Conservation (phyloP, 2,888 invertebrate genomes). For the Subacronicta megacephala region DNA sequence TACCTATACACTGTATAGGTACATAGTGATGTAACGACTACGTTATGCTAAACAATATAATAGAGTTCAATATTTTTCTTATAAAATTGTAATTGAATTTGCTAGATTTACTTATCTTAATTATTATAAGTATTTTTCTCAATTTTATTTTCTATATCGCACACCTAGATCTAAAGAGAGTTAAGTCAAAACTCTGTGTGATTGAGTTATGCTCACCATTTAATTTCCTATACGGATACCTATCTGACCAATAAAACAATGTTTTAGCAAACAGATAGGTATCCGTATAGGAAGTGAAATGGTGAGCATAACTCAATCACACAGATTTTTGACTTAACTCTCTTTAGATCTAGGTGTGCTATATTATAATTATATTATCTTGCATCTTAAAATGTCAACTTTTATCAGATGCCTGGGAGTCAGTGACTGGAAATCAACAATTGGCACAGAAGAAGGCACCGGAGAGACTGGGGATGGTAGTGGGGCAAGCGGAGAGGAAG, state of each 20-base stretch:
- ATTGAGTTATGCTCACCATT: no score
- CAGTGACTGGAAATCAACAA: constrained; percentile 89
- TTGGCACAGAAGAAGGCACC: constrained; percentile 91
- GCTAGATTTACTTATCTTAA: neutral
- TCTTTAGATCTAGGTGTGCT: no score
- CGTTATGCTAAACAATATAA: neutral
- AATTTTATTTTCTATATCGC: neutral
- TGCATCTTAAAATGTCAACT: constrained; percentile 2
- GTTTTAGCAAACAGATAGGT: no score
- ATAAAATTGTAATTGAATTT: neutral
- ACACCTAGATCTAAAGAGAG: no score
- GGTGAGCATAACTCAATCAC: no score
- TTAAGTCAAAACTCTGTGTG: no score
- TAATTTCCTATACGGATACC: no score
- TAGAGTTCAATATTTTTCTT: constrained; percentile 16
- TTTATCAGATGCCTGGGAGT: constrained; percentile 82
- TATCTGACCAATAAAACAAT: no score
- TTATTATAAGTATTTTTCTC: neutral
- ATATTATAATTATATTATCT: neutral
- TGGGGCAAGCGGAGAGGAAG: constrained; percentile 95
- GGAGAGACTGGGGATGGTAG: constrained; percentile 93
- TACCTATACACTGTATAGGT: neutral
- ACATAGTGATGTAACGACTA: neutral
- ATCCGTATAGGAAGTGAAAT: no score
- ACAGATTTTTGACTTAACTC: no score